phyloP scores from a whole-genome alignment of 2,888 invertebrate genomes.

The Rhagonycha lutea region DNA sequence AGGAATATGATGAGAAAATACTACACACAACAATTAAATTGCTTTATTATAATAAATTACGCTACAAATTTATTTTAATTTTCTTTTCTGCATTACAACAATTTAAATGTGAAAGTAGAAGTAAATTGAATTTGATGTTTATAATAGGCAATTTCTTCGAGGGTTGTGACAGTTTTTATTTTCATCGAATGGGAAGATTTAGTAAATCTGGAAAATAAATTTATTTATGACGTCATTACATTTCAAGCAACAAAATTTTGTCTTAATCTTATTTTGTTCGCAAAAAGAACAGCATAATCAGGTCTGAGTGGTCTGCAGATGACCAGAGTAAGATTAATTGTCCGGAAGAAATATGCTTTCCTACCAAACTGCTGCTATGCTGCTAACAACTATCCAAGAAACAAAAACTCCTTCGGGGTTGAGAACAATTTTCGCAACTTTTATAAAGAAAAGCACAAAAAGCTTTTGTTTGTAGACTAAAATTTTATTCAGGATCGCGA shows the following conservation, averaged over 20 bases:
- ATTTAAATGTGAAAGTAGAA: neutral
- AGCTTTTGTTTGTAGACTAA: constrained; percentile 13
- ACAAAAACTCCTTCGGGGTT: constrained; percentile 13
- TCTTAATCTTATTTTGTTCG: constrained; percentile 14
- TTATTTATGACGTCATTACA: constrained; percentile 6
- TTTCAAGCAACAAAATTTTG: constrained; percentile 3
- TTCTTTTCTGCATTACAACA: neutral
- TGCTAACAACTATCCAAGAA: constrained; percentile 18
- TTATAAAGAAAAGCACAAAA: constrained; percentile 14
- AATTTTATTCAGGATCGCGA: constrained; percentile 7
- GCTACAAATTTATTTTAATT: neutral
- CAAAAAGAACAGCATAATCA: constrained; percentile 27
- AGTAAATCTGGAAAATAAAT: neutral
- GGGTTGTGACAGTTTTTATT: neutral
- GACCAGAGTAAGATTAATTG: constrained; percentile 32
- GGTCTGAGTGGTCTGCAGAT: constrained; percentile 29
- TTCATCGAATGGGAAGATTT: constrained; percentile 6
- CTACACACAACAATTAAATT: neutral
- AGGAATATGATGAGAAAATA: neutral
- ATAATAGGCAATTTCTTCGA: neutral
- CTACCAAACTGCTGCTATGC: constrained; percentile 15
- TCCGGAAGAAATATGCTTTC: constrained; percentile 29
- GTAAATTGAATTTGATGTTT: neutral
- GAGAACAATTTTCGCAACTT: constrained; percentile 19
- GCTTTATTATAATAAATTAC: neutral